Percentiles rank a stretch among this genome's conserved stretches.
Conservation (phyloP, 2,888 invertebrate genomes). For the Hedya salicella region DNA sequence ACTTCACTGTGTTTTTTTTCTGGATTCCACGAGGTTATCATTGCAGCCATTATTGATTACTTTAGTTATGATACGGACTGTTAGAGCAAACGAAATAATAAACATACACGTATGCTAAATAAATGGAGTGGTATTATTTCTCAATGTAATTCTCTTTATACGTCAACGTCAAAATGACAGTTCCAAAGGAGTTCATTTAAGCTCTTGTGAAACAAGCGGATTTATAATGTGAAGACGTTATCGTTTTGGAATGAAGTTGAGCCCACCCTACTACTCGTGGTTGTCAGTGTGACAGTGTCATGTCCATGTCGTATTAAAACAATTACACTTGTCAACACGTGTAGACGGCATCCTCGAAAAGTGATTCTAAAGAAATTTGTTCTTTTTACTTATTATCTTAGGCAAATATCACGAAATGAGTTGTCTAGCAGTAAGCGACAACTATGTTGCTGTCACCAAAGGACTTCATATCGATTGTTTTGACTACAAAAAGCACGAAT, state of each 20-base stretch:
- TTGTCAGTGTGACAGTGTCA: background rate
- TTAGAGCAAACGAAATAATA: slow-evolving; percentile 15
- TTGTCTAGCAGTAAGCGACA: slow-evolving; percentile 60
- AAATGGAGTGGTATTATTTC: slow-evolving; percentile 17
- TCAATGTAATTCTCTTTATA: background rate
- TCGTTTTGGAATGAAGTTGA: background rate
- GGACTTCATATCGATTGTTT: slow-evolving; percentile 66
- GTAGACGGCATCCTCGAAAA: background rate
- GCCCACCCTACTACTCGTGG: background rate
- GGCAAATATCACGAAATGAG: slow-evolving; percentile 56
- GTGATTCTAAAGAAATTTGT: background rate
- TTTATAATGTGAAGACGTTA: too few species aligned
- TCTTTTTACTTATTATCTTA: background rate
- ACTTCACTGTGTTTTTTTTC: slow-evolving; percentile 92
- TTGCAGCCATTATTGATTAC: slow-evolving; percentile 71
- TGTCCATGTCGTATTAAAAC: background rate
- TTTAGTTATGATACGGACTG: background rate
- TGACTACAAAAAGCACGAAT: slow-evolving; percentile 58
- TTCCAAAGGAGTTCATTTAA: background rate
- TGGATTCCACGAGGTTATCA: slow-evolving; percentile 87
- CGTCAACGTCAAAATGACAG: slow-evolving; percentile 33
- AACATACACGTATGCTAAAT: slow-evolving; percentile 36
- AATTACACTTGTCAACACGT: slow-evolving; percentile 5
- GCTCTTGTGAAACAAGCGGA: slow-evolving; percentile 14
- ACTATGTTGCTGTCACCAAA: slow-evolving; percentile 61